These are phyloP conservation scores for Falco berigora DNA, from an alignment of 2,797 vertebrate species.

Conservation along the genomic window DNA sequence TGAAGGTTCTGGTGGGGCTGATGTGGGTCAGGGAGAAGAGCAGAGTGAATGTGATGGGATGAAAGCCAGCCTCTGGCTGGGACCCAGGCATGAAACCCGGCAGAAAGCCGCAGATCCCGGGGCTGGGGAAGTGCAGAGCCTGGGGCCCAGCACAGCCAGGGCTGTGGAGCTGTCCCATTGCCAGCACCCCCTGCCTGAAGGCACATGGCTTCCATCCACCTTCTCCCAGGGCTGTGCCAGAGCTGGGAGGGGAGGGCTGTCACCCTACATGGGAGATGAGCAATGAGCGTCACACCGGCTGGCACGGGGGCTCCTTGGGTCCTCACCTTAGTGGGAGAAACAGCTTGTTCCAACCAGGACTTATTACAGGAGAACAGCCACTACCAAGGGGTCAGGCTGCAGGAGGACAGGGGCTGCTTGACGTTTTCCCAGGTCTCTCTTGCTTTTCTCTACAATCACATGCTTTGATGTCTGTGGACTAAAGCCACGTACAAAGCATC, in stretches of 20 bases:
- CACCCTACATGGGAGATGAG: not conserved
- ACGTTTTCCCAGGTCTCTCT: not conserved
- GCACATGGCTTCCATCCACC: too few relatives aligned
- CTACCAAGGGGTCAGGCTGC: not conserved
- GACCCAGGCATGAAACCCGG: accelerated
- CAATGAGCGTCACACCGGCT: accelerated
- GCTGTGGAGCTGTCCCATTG: not conserved
- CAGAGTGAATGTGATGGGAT: not conserved
- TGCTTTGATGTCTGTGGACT: not conserved
- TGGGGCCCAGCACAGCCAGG: accelerated
- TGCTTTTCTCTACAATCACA: too few relatives aligned
- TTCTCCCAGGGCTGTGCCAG: not conserved
- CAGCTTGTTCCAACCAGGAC: not conserved
- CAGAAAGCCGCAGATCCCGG: not conserved
- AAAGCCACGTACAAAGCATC: not conserved
- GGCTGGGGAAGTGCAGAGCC: not conserved
- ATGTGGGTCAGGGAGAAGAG: not conserved
- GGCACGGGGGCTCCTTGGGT: not conserved
- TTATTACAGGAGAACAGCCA: not conserved
- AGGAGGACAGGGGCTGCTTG: too few relatives aligned
- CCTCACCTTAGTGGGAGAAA: not conserved
- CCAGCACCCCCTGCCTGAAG: too few relatives aligned
- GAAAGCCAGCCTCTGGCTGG: not conserved
- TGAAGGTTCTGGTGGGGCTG: not conserved
- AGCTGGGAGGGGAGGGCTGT: not conserved